Evolutionary conservation across 2,113 vertebrate species (phyloP).

Genomic region (Poecilia latipinna): DNA sequence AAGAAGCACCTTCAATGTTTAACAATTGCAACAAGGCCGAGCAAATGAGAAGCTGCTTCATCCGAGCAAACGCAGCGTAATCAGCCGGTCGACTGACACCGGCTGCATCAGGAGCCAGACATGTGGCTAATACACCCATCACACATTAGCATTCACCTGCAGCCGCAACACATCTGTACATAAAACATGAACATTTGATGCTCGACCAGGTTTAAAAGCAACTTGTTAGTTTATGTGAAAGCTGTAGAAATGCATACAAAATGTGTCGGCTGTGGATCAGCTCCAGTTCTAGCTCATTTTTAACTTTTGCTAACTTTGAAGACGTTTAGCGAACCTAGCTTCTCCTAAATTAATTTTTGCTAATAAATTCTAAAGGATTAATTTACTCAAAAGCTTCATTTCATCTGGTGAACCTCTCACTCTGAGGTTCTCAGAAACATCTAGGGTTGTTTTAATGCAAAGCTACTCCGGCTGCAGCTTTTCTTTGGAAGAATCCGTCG

Average conservation of each 20-base stretch:
- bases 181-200: neutral
- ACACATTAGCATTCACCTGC: neutral
- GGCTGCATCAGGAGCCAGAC: neutral
- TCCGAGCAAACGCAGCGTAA: constrained; percentile 1
- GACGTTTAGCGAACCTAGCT: too few relatives aligned
- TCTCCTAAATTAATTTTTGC: too few relatives aligned
- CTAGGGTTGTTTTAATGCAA: too few relatives aligned
- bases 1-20: neutral
- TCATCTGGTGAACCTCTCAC: too few relatives aligned
- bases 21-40: neutral
- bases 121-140: neutral
- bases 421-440: too few relatives aligned
- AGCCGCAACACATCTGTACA: neutral
- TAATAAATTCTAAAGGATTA: too few relatives aligned
- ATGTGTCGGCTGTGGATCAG: too few relatives aligned
- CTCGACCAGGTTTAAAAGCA: neutral
- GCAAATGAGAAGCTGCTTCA: constrained; percentile 6
- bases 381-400: too few relatives aligned
- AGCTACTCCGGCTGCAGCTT: too few relatives aligned
- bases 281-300: too few relatives aligned
- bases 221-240: neutral
- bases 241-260: neutral
- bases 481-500: too few relatives aligned
- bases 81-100: neutral
- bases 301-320: too few relatives aligned